Percentiles rank a stretch among this genome's conserved stretches.
Evolutionary conservation across 2,113 vertebrate genomes (phyloP).

Genomic region (Menura novaehollandiae): DNA sequence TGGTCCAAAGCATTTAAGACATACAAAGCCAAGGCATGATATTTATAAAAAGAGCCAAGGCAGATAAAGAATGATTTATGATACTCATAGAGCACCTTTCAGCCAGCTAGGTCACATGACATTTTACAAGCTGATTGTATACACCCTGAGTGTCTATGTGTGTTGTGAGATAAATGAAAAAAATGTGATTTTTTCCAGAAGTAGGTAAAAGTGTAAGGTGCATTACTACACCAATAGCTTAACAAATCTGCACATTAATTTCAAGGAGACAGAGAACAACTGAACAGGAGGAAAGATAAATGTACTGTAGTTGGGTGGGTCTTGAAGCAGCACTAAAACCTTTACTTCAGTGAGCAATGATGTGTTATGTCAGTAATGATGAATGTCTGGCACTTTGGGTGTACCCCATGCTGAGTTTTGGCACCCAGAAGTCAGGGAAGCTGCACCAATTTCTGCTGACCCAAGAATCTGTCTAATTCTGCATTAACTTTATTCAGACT

Average conservation of each 20-base stretch:
- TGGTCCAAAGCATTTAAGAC: slow-evolving; percentile 4
- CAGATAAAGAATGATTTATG: slow-evolving; percentile 53
- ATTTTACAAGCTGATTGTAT: not conserved
- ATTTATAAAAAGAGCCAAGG: slow-evolving; percentile 11
- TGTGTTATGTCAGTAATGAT: not conserved
- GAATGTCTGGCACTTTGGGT: not conserved
- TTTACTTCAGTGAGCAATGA: not conserved
- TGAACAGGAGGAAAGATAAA: not conserved
- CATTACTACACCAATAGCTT: not conserved
- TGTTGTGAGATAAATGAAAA: not conserved
- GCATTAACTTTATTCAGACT: not conserved
- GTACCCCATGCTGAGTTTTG: not conserved
- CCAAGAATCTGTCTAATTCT: not conserved
- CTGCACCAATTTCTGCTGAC: not conserved
- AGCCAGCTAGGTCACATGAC: not conserved
- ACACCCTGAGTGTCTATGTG: not conserved
- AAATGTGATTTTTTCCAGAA: not conserved
- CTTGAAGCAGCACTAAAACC: not conserved
- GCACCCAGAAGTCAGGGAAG: not conserved
- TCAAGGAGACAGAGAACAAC: not conserved
- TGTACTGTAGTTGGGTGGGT: not conserved
- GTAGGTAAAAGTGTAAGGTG: not conserved
- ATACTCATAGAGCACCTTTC: not conserved
- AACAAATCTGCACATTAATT: not conserved
- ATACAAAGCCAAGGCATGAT: not conserved